phyloP scores from a whole-genome alignment of 64 coral and sea anemone species.

The Pocillopora damicornis region DNA sequence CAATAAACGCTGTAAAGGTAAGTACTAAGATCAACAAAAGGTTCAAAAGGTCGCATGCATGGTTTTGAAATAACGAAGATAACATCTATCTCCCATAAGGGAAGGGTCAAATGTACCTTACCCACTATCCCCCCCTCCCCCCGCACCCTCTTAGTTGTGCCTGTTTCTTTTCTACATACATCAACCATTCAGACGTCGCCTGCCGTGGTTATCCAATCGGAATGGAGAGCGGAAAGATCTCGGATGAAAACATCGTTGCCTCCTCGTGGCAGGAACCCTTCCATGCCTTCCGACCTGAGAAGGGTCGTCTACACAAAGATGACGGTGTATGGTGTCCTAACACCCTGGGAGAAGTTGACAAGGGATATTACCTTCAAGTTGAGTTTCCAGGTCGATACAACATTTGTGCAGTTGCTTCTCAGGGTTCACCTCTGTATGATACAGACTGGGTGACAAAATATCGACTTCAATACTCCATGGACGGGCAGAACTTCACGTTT shows the following conservation, averaged over 20 bases:
- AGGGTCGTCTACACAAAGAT: conserved; percentile 25
- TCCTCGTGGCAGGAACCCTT: conserved; percentile 25
- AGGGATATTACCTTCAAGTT: conserved; percentile 11
- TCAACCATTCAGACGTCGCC: not conserved
- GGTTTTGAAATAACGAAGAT: not conserved
- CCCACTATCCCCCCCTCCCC: not conserved
- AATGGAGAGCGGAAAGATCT: conserved; percentile 20
- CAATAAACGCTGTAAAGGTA: conserved; percentile 17
- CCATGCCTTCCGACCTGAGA: conserved; percentile 4
- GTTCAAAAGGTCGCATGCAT: not conserved
- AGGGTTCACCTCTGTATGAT: conserved; percentile 8
- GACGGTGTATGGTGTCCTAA: conserved; percentile 31
- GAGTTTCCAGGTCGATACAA: conserved; percentile 28
- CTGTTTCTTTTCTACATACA: not conserved
- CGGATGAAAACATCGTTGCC: conserved; percentile 1
- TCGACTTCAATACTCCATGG: conserved; percentile 11
- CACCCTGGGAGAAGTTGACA: not conserved
- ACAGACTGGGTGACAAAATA: conserved; percentile 35
- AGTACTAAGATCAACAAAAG: not conserved
- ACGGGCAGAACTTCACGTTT: conserved; percentile 15
- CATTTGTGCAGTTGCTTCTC: conserved; percentile 4
- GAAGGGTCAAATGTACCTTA: not conserved
- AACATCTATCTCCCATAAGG: not conserved
- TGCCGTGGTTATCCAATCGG: conserved; percentile 32
- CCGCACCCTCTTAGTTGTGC: not conserved